phyloP scores from a whole-genome alignment of 1,140 invertebrate species.

The Lepidurus couesii region DNA sequence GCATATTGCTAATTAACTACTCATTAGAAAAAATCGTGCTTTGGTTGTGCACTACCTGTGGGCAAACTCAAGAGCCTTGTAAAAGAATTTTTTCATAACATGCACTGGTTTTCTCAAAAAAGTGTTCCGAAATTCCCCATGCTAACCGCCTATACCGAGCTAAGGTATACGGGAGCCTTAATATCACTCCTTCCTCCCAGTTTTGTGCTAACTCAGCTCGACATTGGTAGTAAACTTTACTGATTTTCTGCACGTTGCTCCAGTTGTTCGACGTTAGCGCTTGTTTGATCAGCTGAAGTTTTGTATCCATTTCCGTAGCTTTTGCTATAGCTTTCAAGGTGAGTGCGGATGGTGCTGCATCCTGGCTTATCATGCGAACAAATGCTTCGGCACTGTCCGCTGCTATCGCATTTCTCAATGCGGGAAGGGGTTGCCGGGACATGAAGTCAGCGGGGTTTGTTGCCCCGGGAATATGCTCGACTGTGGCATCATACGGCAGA shows the following conservation, averaged over 20 bases:
- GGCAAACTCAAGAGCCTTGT: no score
- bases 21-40: no score
- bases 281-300: not conserved
- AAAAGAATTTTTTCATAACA: no score
- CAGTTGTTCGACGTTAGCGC: slow-evolving; percentile 1
- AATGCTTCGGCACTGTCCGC: slow-evolving; percentile 2
- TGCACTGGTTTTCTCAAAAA: no score
- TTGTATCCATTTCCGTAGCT: not conserved
- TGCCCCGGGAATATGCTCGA: slow-evolving; percentile 1
- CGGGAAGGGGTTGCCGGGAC: not conserved
- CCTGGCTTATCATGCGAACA: not conserved
- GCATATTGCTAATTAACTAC: no score
- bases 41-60: no score
- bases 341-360: not conserved
- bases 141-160: no score
- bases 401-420: not conserved
- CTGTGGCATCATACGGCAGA: not conserved
- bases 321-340: not conserved
- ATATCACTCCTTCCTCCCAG: no score
- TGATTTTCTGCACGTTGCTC: not conserved
- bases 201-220: no score
- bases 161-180: no score
- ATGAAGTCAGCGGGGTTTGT: slow-evolving; percentile 26
- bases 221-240: no score
- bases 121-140: no score